A percentile compares a stretch with the other conserved stretches of the same genome.
These are phyloP conservation scores for Cettia cetti DNA, from an alignment of 2,113 vertebrate genomes.

Conservation along the genomic window DNA sequence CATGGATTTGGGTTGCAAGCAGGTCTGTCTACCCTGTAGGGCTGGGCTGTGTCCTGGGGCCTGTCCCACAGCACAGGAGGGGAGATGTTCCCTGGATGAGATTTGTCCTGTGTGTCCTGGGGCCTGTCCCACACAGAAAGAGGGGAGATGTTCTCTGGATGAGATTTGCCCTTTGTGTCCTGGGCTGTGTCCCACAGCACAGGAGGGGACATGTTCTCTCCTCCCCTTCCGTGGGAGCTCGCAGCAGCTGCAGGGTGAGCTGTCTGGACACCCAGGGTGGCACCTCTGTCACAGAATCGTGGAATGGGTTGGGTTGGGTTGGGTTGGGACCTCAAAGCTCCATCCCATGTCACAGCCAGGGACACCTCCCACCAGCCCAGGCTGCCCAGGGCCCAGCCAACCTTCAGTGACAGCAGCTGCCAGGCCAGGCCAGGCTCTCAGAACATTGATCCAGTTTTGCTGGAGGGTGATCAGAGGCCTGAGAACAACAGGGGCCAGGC, in stretches of 20 bases:
- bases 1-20: neutral
- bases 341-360: neutral
- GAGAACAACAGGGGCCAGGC: neutral
- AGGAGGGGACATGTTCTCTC: neutral
- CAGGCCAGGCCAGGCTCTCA: neutral
- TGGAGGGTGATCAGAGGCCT: neutral
- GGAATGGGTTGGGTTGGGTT: neutral
- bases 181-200: neutral
- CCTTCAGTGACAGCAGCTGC: neutral
- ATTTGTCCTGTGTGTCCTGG: too few relatives aligned
- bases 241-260: neutral
- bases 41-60: neutral
- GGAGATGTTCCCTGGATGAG: too few relatives aligned
- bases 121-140: neutral
- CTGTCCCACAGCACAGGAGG: too few relatives aligned
- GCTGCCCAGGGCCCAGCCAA: neutral
- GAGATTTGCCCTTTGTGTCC: too few relatives aligned
- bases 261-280: neutral
- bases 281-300: neutral
- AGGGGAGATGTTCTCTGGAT: neutral
- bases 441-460: neutral
- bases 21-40: neutral
- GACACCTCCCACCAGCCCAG: neutral
- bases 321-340: neutral
- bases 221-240: neutral